These are phyloP conservation scores for Aulostomus chinensis DNA, from an alignment of 2,797 vertebrate species.

Conservation along the genomic window DNA sequence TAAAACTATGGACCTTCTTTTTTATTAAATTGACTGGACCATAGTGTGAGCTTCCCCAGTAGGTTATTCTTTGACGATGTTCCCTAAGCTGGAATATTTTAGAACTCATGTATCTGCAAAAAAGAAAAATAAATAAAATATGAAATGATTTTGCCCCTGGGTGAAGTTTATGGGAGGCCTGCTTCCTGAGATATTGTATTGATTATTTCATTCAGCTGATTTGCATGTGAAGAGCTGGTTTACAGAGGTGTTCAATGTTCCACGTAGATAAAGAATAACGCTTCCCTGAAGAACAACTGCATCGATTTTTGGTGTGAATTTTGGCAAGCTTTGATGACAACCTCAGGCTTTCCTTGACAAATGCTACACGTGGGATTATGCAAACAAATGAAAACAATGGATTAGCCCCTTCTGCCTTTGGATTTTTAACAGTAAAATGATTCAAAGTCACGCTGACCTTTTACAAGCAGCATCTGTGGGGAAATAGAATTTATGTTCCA, in stretches of 20 bases:
- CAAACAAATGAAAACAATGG: constrained; percentile 56
- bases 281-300: constrained; percentile 34
- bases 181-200: constrained; percentile 53
- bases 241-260: constrained; percentile 23
- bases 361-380: constrained; percentile 37
- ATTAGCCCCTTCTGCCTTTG: constrained; percentile 58
- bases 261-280: constrained; percentile 49
- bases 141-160: constrained; percentile 33
- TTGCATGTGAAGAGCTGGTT: constrained; percentile 50
- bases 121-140: constrained; percentile 9
- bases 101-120: constrained; percentile 32
- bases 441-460: constrained; percentile 80
- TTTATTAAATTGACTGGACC: too few species aligned
- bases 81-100: too few species aligned
- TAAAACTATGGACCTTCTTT: too few species aligned
- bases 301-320: constrained; percentile 35
- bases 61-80: too few species aligned
- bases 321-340: constrained; percentile 32
- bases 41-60: too few species aligned
- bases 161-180: constrained; percentile 46
- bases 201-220: constrained; percentile 53
- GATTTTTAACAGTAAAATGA: constrained; percentile 66
- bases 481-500: constrained; percentile 69
- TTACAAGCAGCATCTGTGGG: constrained; percentile 72
- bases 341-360: constrained; percentile 51